Evolutionary conservation across 2,888 invertebrate species (phyloP).

Genomic region (Ophioninae sp.): DNA sequence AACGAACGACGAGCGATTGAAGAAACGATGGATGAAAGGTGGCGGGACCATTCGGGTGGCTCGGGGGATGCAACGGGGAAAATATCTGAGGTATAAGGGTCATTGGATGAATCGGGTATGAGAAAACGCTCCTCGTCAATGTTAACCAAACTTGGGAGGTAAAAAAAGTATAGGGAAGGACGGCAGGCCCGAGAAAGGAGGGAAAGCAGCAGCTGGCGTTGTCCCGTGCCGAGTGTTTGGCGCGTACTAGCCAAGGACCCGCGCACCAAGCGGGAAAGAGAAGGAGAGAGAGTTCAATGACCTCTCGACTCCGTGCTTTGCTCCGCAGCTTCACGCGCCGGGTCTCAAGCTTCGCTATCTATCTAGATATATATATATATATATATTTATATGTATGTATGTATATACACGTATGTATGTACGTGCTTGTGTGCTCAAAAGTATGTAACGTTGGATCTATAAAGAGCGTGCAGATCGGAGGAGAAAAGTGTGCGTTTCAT

Average conservation of each 20-base stretch:
- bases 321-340: slow-evolving; percentile 69
- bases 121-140: not conserved
- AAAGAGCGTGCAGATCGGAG: slow-evolving; percentile 41
- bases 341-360: slow-evolving; percentile 36
- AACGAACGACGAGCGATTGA: slow-evolving; percentile 17
- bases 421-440: slow-evolving; percentile 16
- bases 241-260: slow-evolving; percentile 58
- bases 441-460: slow-evolving; percentile 58
- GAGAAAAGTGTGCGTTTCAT: slow-evolving; percentile 48
- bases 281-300: slow-evolving; percentile 68
- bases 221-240: slow-evolving; percentile 65
- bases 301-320: slow-evolving; percentile 72
- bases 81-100: slow-evolving; percentile 9
- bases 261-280: slow-evolving; percentile 27
- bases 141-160: not conserved
- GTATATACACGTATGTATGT: slow-evolving; percentile 31
- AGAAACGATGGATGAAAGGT: slow-evolving; percentile 48
- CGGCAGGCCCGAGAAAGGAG: slow-evolving; percentile 24
- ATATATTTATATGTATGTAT: slow-evolving; percentile 21
- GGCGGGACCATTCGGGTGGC: not conserved
- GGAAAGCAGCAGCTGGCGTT: slow-evolving; percentile 61
- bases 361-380: slow-evolving; percentile 32
- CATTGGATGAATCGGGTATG: slow-evolving; percentile 23
- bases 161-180: slow-evolving; percentile 31
- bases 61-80: slow-evolving; percentile 2